phyloP scores from a whole-genome alignment of 1,140 invertebrate species.

The Panonychus citri region DNA sequence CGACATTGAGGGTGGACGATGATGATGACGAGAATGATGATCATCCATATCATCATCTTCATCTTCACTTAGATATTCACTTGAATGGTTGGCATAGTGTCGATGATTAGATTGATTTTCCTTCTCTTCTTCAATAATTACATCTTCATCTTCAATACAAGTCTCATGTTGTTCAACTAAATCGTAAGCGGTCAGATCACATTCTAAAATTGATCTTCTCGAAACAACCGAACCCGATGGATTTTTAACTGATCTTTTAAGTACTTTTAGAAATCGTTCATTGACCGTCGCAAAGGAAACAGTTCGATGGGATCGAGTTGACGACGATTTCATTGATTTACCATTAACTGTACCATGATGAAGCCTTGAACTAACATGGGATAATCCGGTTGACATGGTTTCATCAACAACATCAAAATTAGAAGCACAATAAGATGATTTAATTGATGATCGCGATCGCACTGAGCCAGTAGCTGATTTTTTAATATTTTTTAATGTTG shows the following conservation, averaged over 20 bases:
- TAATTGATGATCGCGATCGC: too few relatives aligned
- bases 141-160: conserved; percentile 17
- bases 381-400: too few relatives aligned
- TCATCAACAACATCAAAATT: too few relatives aligned
- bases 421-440: too few relatives aligned
- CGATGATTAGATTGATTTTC: neutral
- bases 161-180: conserved; percentile 28
- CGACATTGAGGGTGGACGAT: too few relatives aligned
- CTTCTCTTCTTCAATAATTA: too few relatives aligned
- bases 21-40: neutral
- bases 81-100: neutral
- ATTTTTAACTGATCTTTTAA: neutral
- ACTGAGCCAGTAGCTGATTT: too few relatives aligned
- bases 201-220: conserved; percentile 47
- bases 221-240: neutral
- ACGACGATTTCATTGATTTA: too few relatives aligned
- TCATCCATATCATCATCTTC: neutral
- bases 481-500: too few relatives aligned
- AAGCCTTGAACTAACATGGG: too few relatives aligned
- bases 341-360: too few relatives aligned
- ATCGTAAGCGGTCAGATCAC: conserved; percentile 60
- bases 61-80: neutral
- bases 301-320: neutral
- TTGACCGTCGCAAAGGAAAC: neutral
- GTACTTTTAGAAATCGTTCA: neutral